These are phyloP conservation scores for Exephanes ischioxanthus DNA, from an alignment of 2,888 invertebrate genomes.

Conservation along the genomic window DNA sequence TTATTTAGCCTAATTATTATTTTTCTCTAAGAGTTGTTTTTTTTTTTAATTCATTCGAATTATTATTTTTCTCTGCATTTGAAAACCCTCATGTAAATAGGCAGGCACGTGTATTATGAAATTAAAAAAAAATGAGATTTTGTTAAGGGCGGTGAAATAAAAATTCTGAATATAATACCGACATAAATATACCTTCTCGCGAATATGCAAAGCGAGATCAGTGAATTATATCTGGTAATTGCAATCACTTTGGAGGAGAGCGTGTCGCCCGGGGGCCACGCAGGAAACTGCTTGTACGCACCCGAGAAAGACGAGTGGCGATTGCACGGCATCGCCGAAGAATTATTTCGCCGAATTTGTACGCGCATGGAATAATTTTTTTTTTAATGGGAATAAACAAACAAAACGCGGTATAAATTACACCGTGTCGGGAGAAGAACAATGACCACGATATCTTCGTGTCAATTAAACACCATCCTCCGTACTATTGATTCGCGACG, in stretches of 20 bases:
- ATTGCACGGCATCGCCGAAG: not conserved
- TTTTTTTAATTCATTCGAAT: no score
- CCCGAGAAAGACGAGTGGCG: not conserved
- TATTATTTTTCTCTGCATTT: no score
- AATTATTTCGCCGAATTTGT: not conserved
- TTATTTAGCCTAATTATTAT: no score
- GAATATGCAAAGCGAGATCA: constrained; percentile 75
- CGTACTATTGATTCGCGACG: not conserved
- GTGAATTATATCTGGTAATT: constrained; percentile 77
- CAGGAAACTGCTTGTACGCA: not conserved
- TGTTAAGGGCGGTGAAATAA: constrained; percentile 65
- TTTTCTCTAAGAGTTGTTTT: no score
- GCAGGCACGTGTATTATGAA: no score
- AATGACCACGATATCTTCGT: constrained; percentile 45
- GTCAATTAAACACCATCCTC: not conserved
- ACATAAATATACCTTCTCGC: constrained; percentile 76
- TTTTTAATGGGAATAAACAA: not conserved
- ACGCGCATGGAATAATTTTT: not conserved
- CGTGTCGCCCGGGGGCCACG: constrained; percentile 36
- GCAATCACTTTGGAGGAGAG: constrained; percentile 73
- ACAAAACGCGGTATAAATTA: constrained; percentile 24
- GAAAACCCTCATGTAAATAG: no score
- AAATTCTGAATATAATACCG: constrained; percentile 74
- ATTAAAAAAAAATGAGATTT: not conserved
- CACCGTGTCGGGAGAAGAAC: constrained; percentile 25